These are phyloP conservation scores for Drosophila barbarae DNA, from an alignment of 2,888 invertebrate genomes.

Conservation along the genomic window DNA sequence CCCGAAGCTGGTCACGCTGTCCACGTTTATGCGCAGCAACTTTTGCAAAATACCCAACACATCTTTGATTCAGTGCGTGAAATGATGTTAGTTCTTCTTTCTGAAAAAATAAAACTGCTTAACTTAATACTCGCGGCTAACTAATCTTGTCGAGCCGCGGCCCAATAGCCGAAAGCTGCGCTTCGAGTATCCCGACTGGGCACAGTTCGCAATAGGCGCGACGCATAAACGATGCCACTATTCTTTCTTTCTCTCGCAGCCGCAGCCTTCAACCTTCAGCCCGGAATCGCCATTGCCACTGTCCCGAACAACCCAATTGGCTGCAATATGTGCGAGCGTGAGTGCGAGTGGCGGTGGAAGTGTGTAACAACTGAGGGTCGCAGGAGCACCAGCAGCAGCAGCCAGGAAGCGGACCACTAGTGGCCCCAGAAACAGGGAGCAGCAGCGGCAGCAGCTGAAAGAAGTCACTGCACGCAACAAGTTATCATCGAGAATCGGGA, in stretches of 20 bases:
- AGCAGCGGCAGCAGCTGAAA: constrained; percentile 15
- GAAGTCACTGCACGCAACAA: constrained; percentile 34
- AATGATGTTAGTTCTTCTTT: neutral
- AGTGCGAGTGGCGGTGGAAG: constrained; percentile 11
- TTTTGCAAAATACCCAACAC: neutral
- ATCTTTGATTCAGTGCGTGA: neutral
- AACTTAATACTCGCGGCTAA: too few species aligned
- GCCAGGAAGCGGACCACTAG: constrained; percentile 18
- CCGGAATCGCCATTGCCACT: constrained; percentile 22
- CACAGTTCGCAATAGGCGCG: constrained; percentile 1
- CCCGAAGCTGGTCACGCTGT: constrained; percentile 3
- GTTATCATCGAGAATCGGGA: constrained; percentile 9
- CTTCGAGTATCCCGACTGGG: neutral
- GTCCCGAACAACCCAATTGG: constrained; percentile 20
- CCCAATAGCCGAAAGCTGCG: neutral
- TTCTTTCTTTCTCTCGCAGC: constrained; percentile 27
- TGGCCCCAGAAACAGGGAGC: constrained; percentile 3
- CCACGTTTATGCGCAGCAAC: constrained; percentile 15
- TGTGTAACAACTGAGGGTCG: constrained; percentile 14
- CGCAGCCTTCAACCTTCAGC: constrained; percentile 28
- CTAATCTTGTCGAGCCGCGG: neutral
- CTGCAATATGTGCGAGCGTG: constrained; percentile 36
- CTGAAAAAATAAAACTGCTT: neutral
- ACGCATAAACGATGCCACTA: constrained; percentile 23
- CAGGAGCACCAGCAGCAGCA: constrained; percentile 25